Evolutionary conservation across 2,888 invertebrate species (phyloP), one percentile per base, ranked within the genome.

Genomic region (Lathronympha strigana): DNA sequence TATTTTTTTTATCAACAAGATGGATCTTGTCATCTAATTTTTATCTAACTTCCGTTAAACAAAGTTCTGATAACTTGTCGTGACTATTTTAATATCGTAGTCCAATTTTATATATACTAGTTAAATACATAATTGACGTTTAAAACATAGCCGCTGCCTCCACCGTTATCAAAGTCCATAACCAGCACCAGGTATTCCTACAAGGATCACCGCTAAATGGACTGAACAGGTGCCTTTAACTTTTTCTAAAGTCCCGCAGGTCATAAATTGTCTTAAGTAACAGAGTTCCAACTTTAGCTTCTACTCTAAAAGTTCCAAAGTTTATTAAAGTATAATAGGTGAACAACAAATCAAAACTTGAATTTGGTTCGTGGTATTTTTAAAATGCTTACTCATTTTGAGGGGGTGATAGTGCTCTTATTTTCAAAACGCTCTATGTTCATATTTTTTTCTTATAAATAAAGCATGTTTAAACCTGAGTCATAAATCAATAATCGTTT

Each of bases 201-300:
- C 33, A 76, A 79, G 83, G 47, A 66, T 81, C 82, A 82, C 82
- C 72, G 83, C 83, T 82, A 85, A 88, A 85, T 85, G 83, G 84
- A 80, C 82, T 71, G 79, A 83, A 84, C 88, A 88, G 88, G 88
- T 88, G 88, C 83, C 84, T 85, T 80, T 75, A 84, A 86, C 71
- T 75, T 85, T 87, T 87, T 82, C 78, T 79, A 80, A 84, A 83
- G 75, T 79, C 78, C 69, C 69, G 77, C 72, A 75, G 79, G 80
- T 82, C 86, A 82, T 88, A 88, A 88, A 88, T 87, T 82, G 85
- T 80, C 82, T 79, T 82, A 81, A 84, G 85, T 84, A 87, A 86
- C 86, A 87, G 79, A 74, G 80, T 84, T 83, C 82, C 87, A 66
- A 66, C 66, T 66, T 61, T 54, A 66, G 66, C 60, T 66, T 53